Evolutionary conservation across 2,797 vertebrate species (phyloP).

Genomic region (Semaprochilodus insignis): DNA sequence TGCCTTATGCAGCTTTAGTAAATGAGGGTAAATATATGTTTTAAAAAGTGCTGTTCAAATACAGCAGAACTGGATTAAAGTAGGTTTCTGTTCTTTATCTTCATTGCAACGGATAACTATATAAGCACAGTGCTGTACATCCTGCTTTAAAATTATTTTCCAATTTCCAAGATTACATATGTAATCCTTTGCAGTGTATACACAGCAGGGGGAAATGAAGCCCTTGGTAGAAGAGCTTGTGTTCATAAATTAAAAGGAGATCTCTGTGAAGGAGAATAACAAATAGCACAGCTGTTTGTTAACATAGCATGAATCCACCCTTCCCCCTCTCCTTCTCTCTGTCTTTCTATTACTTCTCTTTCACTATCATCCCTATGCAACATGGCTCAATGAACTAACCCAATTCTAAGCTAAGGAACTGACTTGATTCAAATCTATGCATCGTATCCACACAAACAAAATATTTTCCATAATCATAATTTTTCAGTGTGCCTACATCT

Average conservation of each 20-base stretch:
- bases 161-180: slow-evolving; percentile 26
- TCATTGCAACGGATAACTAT: not conserved
- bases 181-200: slow-evolving; percentile 17
- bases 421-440: not conserved
- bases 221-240: slow-evolving; percentile 18
- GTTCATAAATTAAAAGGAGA: slow-evolving; percentile 46
- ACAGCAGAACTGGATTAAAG: not conserved
- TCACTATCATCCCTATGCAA: slow-evolving; percentile 32
- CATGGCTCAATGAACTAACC: not conserved
- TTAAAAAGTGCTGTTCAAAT: not conserved
- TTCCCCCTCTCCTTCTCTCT: not conserved
- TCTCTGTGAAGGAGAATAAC: slow-evolving; percentile 23
- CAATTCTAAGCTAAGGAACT: not conserved
- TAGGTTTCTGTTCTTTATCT: slow-evolving; percentile 12
- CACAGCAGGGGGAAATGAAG: slow-evolving; percentile 29
- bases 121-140: not conserved
- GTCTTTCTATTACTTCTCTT: not conserved
- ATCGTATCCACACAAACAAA: not conserved
- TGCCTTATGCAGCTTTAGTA: not conserved
- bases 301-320: slow-evolving; percentile 1
- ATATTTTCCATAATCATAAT: not conserved
- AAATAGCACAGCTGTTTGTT: slow-evolving; percentile 33
- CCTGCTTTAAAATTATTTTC: slow-evolving; percentile 33
- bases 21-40: not conserved
- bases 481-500: not conserved